These are phyloP conservation scores for Nasalis larvatus DNA, from an alignment of 2,113 vertebrate genomes.

Conservation along the genomic window DNA sequence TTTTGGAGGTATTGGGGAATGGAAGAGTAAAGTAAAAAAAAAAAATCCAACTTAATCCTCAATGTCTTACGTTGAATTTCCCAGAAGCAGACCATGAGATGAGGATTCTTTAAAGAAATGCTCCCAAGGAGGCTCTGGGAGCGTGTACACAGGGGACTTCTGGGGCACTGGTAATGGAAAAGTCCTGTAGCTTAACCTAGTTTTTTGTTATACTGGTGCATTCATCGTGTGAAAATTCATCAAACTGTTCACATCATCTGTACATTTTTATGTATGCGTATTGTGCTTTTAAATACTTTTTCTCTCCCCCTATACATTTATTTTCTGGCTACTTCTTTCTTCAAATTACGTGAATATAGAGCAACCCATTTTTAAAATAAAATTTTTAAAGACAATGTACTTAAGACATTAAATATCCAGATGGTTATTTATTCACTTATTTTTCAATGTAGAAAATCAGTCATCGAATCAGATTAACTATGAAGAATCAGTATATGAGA, in stretches of 20 bases:
- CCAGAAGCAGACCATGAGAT: neutral
- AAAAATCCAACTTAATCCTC: neutral
- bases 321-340: neutral
- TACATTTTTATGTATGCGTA: neutral
- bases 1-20: neutral
- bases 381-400: neutral
- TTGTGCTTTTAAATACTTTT: neutral
- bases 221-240: neutral
- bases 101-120: neutral
- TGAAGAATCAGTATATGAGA: neutral
- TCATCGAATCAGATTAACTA: neutral
- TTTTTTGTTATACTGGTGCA: neutral
- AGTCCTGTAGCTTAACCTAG: neutral
- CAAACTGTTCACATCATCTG: neutral
- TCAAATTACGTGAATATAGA: neutral
- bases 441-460: neutral
- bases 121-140: neutral
- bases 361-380: neutral
- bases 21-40: neutral
- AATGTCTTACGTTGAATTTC: neutral
- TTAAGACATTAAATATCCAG: neutral
- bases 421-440: neutral
- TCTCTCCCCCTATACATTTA: neutral
- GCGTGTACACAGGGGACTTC: neutral
- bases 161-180: neutral